Conservation (phyloP, 1,140 invertebrate species). For the Drosophila chauvacae region DNA sequence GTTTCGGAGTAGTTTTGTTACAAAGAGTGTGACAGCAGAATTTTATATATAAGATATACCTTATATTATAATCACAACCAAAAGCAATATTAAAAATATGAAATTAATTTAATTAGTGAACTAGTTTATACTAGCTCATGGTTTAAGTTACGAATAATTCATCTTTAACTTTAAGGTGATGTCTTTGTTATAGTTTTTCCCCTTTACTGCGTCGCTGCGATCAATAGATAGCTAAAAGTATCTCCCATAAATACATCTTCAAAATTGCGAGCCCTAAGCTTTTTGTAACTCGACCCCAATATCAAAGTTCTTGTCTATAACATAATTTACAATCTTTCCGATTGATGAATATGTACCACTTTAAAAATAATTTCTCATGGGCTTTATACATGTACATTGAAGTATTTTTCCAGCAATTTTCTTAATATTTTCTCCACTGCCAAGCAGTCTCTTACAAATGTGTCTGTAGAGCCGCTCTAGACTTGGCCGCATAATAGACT, state of each 20-base stretch:
- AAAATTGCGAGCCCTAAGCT: not conserved
- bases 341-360: constrained; percentile 33
- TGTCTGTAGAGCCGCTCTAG: constrained; percentile 33
- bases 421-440: constrained; percentile 35
- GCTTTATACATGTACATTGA: constrained; percentile 2
- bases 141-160: not conserved
- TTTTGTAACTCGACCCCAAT: not conserved
- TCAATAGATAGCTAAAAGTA: not conserved
- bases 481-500: constrained; percentile 69
- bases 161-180: no score
- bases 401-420: constrained; percentile 46
- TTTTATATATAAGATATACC: no score
- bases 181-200: not conserved
- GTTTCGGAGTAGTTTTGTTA: no score
- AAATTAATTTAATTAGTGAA: not conserved
- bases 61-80: no score
- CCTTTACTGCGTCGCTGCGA: not conserved
- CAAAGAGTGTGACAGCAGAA: no score
- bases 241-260: not conserved
- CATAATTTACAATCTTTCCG: constrained; percentile 24
- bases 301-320: constrained; percentile 8
- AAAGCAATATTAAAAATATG: not conserved
- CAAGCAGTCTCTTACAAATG: constrained; percentile 17
- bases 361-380: constrained; percentile 34
- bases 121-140: no score